A percentile compares a stretch with the other conserved stretches of the same genome.
phyloP scores from a whole-genome alignment of 2,113 vertebrate genomes.

The Andinoacara biseriatus region DNA sequence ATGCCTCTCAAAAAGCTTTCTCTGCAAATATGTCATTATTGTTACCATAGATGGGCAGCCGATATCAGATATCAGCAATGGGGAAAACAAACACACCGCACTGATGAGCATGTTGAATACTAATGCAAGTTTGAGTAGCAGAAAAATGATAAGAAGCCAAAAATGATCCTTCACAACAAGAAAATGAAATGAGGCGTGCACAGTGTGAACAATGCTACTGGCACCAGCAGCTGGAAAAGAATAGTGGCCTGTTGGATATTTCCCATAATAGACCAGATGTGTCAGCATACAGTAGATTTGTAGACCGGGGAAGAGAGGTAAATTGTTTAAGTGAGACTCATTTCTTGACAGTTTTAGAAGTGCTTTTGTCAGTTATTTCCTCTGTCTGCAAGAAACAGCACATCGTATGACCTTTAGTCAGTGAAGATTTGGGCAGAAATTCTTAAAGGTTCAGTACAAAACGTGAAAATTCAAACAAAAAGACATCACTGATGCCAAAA shows the following conservation, averaged over 20 bases:
- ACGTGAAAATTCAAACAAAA: neutral
- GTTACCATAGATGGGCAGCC: constrained; percentile 31
- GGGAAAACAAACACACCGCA: constrained; percentile 24
- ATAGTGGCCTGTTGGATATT: constrained; percentile 18
- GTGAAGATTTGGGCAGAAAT: constrained; percentile 3
- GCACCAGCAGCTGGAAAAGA: constrained; percentile 26
- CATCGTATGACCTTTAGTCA: constrained; percentile 16
- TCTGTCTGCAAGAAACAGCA: neutral
- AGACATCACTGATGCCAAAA: neutral
- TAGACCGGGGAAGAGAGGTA: constrained; percentile 35
- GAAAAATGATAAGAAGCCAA: constrained; percentile 17
- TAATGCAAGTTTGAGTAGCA: constrained; percentile 31
- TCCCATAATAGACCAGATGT: constrained; percentile 41
- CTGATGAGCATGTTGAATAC: constrained; percentile 42
- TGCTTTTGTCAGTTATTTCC: constrained; percentile 44
- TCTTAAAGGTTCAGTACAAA: neutral
- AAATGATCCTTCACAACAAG: constrained; percentile 29
- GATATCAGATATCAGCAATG: constrained; percentile 42
- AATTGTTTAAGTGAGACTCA: constrained; percentile 39
- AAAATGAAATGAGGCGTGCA: constrained; percentile 42
- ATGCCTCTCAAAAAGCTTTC: constrained; percentile 16
- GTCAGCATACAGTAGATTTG: constrained; percentile 35
- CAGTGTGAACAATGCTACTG: constrained; percentile 20
- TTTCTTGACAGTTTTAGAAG: constrained; percentile 33
- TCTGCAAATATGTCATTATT: constrained; percentile 45